These are phyloP conservation scores for Daubentonia madagascariensis DNA, from an alignment of 2,113 vertebrate species.

Conservation along the genomic window DNA sequence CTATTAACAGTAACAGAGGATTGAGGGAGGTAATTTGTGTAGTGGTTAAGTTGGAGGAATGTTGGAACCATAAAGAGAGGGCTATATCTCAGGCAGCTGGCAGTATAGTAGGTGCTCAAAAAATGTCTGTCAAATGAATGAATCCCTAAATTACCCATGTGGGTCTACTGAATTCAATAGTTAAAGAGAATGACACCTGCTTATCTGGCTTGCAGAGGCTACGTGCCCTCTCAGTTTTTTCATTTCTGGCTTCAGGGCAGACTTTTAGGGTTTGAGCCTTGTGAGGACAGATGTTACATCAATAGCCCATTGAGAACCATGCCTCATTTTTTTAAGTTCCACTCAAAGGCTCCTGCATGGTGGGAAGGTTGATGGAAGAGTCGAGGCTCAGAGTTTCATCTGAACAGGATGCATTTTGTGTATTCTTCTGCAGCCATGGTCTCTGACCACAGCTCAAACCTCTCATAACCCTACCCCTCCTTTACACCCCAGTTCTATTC, in stretches of 20 bases:
- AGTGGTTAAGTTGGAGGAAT: neutral
- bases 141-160: too few species aligned
- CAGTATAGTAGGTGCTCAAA: neutral
- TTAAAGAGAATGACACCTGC: neutral
- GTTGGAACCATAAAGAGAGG: neutral
- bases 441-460: neutral
- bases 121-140: neutral
- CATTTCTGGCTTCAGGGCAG: neutral
- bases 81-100: neutral
- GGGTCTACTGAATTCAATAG: neutral
- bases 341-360: neutral
- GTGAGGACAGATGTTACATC: neutral
- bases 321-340: neutral
- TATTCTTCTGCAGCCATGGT: neutral
- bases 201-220: neutral
- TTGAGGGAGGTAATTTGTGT: neutral
- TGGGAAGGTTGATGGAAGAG: neutral
- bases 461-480: fast-evolving
- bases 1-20: neutral
- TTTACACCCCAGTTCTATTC: fast-evolving
- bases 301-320: neutral
- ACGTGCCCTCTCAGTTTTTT: neutral
- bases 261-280: neutral
- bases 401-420: neutral
- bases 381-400: neutral